Evolutionary conservation across 2,888 invertebrate genomes (phyloP).

Genomic region (Thymelicus sylvestris): DNA sequence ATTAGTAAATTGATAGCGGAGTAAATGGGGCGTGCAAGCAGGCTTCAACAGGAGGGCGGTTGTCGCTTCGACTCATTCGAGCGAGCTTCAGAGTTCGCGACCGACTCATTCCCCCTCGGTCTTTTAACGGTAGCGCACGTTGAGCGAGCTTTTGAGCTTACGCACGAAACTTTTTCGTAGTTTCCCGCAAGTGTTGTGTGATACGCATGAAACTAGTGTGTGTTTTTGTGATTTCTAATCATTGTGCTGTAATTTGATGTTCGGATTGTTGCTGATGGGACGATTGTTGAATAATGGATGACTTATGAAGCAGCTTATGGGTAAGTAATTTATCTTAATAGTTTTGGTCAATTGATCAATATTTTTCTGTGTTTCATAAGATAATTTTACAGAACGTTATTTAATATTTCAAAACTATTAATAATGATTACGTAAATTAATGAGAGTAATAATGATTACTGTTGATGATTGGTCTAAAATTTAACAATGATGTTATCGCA

Average conservation of each 20-base stretch:
- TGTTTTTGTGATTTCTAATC: slow-evolving; percentile 13
- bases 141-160: slow-evolving; percentile 18
- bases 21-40: slow-evolving; percentile 48
- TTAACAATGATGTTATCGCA: no score
- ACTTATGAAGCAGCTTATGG: slow-evolving; percentile 25
- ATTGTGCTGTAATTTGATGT: slow-evolving; percentile 21
- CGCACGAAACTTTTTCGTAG: slow-evolving; percentile 33
- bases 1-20: slow-evolving; percentile 37
- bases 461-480: no score
- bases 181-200: slow-evolving; percentile 20
- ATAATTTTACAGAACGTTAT: not conserved
- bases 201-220: slow-evolving; percentile 20
- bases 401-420: not conserved
- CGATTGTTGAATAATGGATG: slow-evolving; percentile 29
- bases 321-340: slow-evolving; percentile 17
- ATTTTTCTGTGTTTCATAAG: no score
- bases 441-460: no score
- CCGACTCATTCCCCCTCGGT: slow-evolving; percentile 26
- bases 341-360: no score
- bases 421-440: no score
- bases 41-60: slow-evolving; percentile 62
- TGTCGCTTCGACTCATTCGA: slow-evolving; percentile 20
- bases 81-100: slow-evolving; percentile 1
- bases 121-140: slow-evolving; percentile 10
- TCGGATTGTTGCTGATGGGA: slow-evolving; percentile 27